A percentile compares a stretch with the other conserved stretches of the same genome.
Conservation (phyloP, 2,797 vertebrate genomes). For the Darevskia mixta region DNA sequence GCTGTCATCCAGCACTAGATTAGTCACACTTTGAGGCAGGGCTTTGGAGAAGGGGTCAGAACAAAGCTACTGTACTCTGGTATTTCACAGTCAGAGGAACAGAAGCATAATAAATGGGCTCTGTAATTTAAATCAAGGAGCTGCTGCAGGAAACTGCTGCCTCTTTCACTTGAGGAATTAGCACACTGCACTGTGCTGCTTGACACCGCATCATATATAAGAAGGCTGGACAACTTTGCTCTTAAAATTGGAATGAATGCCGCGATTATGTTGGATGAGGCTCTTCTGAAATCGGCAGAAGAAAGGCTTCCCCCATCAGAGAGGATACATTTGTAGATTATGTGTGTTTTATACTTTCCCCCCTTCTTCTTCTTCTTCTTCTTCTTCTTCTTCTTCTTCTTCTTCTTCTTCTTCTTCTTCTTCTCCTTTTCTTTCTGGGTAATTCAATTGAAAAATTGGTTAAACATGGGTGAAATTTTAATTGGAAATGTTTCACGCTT, state of each 20-base stretch:
- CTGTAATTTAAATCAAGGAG: slow-evolving; percentile 90
- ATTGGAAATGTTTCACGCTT: slow-evolving; percentile 84
- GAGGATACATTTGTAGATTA: slow-evolving; percentile 79
- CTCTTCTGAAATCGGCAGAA: slow-evolving; percentile 82
- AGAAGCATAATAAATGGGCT: slow-evolving; percentile 87
- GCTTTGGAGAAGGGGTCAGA: slow-evolving; percentile 86
- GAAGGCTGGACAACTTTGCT: slow-evolving; percentile 83
- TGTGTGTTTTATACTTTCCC: slow-evolving; percentile 81
- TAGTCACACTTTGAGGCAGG: slow-evolving; percentile 88
- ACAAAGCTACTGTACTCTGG: slow-evolving; percentile 87
- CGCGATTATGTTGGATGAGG: slow-evolving; percentile 83
- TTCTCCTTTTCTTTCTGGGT: neutral
- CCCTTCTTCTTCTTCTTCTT: slow-evolving; percentile 45
- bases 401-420: neutral
- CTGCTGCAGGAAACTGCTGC: slow-evolving; percentile 87
- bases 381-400: slow-evolving; percentile 76
- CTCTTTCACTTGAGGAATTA: slow-evolving; percentile 87
- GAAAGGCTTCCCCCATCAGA: slow-evolving; percentile 80
- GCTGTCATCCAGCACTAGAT: slow-evolving; percentile 87
- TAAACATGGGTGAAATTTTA: slow-evolving; percentile 86
- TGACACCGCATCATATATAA: slow-evolving; percentile 79
- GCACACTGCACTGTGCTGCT: slow-evolving; percentile 79
- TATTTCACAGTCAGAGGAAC: slow-evolving; percentile 88
- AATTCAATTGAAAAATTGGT: slow-evolving; percentile 86
- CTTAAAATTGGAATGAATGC: slow-evolving; percentile 86